Conservation (phyloP, 2,797 vertebrate genomes). For the Acanthurus lineatus region DNA sequence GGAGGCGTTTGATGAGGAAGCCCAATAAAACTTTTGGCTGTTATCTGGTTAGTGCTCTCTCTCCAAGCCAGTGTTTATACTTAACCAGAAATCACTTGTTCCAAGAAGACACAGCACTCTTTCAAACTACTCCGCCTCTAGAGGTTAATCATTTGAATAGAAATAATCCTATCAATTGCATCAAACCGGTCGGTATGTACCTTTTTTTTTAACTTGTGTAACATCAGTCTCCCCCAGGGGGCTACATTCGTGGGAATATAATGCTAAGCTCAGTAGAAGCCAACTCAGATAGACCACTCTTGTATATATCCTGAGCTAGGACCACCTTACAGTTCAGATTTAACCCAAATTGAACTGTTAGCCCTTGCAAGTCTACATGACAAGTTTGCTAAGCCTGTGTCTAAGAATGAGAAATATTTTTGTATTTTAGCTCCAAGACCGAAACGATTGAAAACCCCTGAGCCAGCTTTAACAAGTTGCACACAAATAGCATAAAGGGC, state of each 20-base stretch:
- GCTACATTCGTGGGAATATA: neutral
- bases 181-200: too few relatives aligned
- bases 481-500: constrained; percentile 32
- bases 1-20: too few relatives aligned
- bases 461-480: constrained; percentile 53
- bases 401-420: constrained; percentile 48
- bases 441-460: constrained; percentile 53
- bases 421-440: constrained; percentile 38
- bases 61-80: neutral
- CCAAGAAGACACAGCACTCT: neutral
- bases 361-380: constrained; percentile 25
- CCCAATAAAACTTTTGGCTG: too few relatives aligned
- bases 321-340: constrained; percentile 18
- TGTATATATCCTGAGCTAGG: neutral
- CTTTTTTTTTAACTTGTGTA: too few relatives aligned
- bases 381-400: constrained; percentile 28
- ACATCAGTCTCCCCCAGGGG: neutral
- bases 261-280: neutral
- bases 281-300: neutral
- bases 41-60: too few relatives aligned
- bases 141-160: too few relatives aligned
- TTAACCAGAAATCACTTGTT: neutral
- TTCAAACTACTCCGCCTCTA: too few relatives aligned
- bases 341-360: constrained; percentile 19
- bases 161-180: too few relatives aligned